Evolutionary conservation across 2,797 vertebrate species (phyloP), one percentile per base, ranked within the genome.

Genomic region (Arremon aurantiirostris): DNA sequence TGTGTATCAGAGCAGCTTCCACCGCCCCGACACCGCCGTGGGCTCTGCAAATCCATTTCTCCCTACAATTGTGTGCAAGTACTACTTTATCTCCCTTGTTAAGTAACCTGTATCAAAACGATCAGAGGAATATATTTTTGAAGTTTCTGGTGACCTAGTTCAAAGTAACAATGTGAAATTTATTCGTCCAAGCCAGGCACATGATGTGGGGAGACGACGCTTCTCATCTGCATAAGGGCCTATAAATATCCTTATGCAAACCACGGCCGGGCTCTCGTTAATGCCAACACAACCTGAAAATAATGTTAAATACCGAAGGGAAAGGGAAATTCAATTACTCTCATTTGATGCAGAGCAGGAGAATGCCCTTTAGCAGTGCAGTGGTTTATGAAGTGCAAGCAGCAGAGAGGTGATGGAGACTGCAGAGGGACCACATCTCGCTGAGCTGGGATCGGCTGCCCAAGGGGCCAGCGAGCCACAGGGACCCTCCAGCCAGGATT

Each of bases 71-170:
- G 85, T 86, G 93, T 90, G 76, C 49, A 92, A 95, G 86, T 59
- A 68, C 79, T 59, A 73, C 85, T 97, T 97, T 96, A 96, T 97
- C 95, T 95, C 90, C 70, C 96, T 95, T 70, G 81, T 91, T 95
- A 96, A 96, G 93, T 93, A 97, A 97, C 93, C 95, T 96, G 96
- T 96, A 96, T 97, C 95, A 86, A 85, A 96, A 88, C 0, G 21
- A 97, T 96, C 96, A 91, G 91, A 93, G 91, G 81, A 93, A 91
- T 80, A 23, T 75, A 39, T 95, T 94, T 97, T 84, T 95, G 94
- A 97, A 93, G 95, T 93, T 97, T 91, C 87, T 94, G 85, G 94
- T 96, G 96, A 97, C 96, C 97, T 93, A 97, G 89, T 97, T 97
- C 96, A 96, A 95, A 97, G 96, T 46, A 94, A 91, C 89, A 91